Conservation (phyloP, 1,140 invertebrate genomes). For the Parasteatoda tepidariorum region DNA sequence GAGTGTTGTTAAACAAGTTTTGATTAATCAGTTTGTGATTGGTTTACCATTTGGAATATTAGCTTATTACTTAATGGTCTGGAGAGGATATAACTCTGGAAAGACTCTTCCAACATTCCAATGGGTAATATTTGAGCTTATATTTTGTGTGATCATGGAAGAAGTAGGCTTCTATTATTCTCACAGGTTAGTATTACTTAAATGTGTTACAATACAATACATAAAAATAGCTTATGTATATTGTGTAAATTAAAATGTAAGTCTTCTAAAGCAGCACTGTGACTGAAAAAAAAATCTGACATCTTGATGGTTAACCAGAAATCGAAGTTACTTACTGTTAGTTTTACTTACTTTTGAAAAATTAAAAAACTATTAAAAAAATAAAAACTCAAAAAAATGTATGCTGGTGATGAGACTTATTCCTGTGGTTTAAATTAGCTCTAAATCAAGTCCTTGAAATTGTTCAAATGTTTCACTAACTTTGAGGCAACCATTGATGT, state of each 20-base stretch:
- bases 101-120: constrained; percentile 83
- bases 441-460: too few species aligned
- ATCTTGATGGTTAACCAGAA: too few species aligned
- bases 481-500: too few species aligned
- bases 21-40: constrained; percentile 83
- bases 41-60: constrained; percentile 76
- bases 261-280: too few species aligned
- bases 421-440: too few species aligned
- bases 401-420: too few species aligned
- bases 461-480: too few species aligned
- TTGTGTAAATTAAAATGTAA: too few species aligned
- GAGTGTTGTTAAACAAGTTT: constrained; percentile 77
- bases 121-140: constrained; percentile 83
- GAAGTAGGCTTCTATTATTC: constrained; percentile 90
- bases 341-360: too few species aligned
- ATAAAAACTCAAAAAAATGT: too few species aligned
- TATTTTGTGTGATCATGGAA: constrained; percentile 82
- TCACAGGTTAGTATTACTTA: constrained; percentile 75
- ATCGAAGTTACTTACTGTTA: too few species aligned
- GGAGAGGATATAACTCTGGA: constrained; percentile 77
- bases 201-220: not conserved
- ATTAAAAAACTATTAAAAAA: too few species aligned
- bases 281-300: not conserved
- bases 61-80: constrained; percentile 76
- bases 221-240: not conserved